A percentile compares a stretch with the other conserved stretches of the same genome.
Conservation (phyloP, 1,140 invertebrate genomes). For the Battus philenor region DNA sequence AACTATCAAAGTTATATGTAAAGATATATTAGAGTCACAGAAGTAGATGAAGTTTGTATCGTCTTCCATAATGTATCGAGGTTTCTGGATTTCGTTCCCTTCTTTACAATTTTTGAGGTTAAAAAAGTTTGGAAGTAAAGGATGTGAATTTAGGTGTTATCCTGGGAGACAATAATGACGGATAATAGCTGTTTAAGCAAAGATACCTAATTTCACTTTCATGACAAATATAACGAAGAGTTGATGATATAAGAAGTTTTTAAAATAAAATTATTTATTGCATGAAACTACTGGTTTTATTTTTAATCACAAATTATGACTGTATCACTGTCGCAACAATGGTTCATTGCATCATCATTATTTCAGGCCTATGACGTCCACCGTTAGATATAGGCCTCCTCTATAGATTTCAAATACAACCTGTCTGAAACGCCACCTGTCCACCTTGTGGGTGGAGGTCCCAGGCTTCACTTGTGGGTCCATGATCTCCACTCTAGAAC, state of each 20-base stretch:
- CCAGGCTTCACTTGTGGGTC: no score
- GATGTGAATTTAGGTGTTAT: constrained; percentile 52
- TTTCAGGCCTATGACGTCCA: no score
- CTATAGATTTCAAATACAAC: no score
- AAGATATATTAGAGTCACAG: constrained; percentile 19
- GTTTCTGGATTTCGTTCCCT: constrained; percentile 49
- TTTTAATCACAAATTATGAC: no score
- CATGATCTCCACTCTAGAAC: no score
- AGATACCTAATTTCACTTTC: constrained; percentile 65
- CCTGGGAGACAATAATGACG: constrained; percentile 73
- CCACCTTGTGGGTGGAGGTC: no score
- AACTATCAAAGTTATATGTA: constrained; percentile 8
- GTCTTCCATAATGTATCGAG: constrained; percentile 69
- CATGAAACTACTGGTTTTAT: constrained; percentile 36
- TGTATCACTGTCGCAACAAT: no score
- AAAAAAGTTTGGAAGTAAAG: constrained; percentile 23
- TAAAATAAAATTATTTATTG: constrained; percentile 72
- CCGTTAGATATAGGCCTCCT: no score
- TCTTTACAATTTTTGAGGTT: constrained; percentile 26
- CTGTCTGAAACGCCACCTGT: no score
- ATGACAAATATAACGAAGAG: constrained; percentile 54
- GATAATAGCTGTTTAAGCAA: constrained; percentile 67
- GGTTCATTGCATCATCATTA: no score
- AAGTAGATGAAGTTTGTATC: constrained; percentile 57
- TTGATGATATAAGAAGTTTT: constrained; percentile 66